Base-by-base conservation (phyloP, 1,140 invertebrate genomes). In the Leptopilina boulardi region DNA sequence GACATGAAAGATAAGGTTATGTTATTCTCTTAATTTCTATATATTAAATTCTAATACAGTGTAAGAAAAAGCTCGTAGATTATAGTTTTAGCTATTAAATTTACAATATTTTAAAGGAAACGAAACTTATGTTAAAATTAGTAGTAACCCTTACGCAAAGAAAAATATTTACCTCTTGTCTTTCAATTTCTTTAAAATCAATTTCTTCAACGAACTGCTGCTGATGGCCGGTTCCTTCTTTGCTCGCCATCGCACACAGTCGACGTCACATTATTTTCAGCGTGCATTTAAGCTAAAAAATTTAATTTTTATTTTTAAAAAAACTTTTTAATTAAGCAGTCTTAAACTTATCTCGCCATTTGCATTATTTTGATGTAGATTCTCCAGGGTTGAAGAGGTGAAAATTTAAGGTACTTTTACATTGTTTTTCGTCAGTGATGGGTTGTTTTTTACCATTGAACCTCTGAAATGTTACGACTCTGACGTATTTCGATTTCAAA, bases 201-300 rank as follows among this genome's bases (percentile, higher is more conserved):
- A 94, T 93, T 86, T 93, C 93, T 87, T 93, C 91, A 79, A 93
- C 92, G 87, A 93, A 93, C 77, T 92, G 88, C 80, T 91, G 91
- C 83, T 89, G 89, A 84, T 91, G 88, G 81, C 86, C 84, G 77
- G 76, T 80, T 76, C 86, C 85, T 80, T 88, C 89, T 82, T 88
- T 86, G 80, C 87, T 84, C 85, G 90, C 91, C 92, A 93, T 92
- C 85, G 88, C 89, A 87, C 83, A 82, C 79, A 84, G 80, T 84
- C 80, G 73, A 83, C 85, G 80, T 86, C 73, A 85, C 83, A 85
- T 86, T 76, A 70, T 59, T 86, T 81, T 77, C 83, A 83, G 76
- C 44, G 70, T 74, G 85, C 84, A 84, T 84, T 85, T 82, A 84
- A 81, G 51, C 78, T 47, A 42, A n/a, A 21, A 74, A 79, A 74